Evolutionary conservation across 1,140 invertebrate species (phyloP).

Genomic region (Cyclargus thomasi): DNA sequence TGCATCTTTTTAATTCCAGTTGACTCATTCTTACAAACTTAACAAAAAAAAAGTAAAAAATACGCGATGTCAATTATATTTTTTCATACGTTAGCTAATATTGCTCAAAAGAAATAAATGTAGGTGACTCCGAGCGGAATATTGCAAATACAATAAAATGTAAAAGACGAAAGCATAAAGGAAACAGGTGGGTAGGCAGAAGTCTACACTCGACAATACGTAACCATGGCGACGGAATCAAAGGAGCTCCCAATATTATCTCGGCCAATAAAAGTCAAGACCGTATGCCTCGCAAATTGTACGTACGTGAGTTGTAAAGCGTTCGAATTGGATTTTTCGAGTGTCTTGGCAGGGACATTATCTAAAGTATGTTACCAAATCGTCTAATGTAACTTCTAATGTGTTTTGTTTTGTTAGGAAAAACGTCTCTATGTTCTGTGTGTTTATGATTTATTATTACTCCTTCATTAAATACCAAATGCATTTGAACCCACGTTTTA

Average conservation of each 20-base stretch:
- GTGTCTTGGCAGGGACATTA: slow-evolving; percentile 35
- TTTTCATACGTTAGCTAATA: background rate
- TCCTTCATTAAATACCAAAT: background rate
- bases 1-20: too few relatives aligned
- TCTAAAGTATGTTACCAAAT: slow-evolving; percentile 25
- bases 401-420: slow-evolving; percentile 8
- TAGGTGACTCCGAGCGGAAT: slow-evolving; percentile 8
- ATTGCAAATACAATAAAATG: slow-evolving; percentile 34
- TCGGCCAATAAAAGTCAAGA: slow-evolving; percentile 50
- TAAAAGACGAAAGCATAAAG: slow-evolving; percentile 33
- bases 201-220: slow-evolving; percentile 31
- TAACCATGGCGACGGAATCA: slow-evolving; percentile 38
- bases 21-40: too few relatives aligned
- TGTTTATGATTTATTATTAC: background rate
- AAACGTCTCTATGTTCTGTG: background rate
- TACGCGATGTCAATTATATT: background rate
- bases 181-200: slow-evolving; percentile 31
- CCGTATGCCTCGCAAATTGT: slow-evolving; percentile 44
- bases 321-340: slow-evolving; percentile 51
- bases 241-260: slow-evolving; percentile 47
- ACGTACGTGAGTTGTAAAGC: slow-evolving; percentile 43
- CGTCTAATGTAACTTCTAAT: slow-evolving; percentile 19
- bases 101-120: background rate
- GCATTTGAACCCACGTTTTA: background rate
- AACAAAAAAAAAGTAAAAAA: too few relatives aligned